Conservation (phyloP, 2,888 invertebrate species). For the Leptogaster cylindrica region DNA sequence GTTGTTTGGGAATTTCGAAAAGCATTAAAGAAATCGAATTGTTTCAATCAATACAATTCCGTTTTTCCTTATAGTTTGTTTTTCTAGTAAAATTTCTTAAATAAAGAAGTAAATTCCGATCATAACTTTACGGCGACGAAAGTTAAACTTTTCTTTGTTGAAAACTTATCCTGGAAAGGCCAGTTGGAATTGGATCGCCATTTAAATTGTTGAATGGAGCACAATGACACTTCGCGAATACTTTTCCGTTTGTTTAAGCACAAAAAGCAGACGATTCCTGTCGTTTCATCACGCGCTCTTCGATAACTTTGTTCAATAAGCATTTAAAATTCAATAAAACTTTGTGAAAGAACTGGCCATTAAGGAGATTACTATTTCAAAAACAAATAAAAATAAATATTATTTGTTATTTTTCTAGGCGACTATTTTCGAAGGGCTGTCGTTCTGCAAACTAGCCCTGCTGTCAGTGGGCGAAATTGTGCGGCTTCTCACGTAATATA, state of each 20-base stretch:
- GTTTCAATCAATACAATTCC: too few species aligned
- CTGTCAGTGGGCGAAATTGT: not conserved
- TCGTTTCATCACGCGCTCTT: not conserved
- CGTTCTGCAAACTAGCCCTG: not conserved
- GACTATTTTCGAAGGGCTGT: not conserved
- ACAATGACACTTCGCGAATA: slow-evolving; percentile 18
- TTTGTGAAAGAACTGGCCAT: slow-evolving; percentile 38
- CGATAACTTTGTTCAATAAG: slow-evolving; percentile 45
- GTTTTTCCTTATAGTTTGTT: too few species aligned
- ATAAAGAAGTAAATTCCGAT: too few species aligned
- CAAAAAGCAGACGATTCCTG: slow-evolving; percentile 15
- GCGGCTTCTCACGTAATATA: not conserved
- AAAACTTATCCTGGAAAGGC: not conserved
- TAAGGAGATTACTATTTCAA: slow-evolving; percentile 43
- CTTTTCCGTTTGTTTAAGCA: slow-evolving; percentile 27
- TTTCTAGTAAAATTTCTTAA: too few species aligned
- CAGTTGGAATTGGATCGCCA: not conserved
- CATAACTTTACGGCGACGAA: too few species aligned
- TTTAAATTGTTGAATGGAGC: not conserved
- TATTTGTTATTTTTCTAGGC: slow-evolving; percentile 25
- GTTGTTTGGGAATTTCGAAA: too few species aligned
- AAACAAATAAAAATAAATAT: too few species aligned
- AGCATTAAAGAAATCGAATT: too few species aligned
- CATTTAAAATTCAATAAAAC: slow-evolving; percentile 46
- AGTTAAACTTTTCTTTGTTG: slow-evolving; percentile 12